Evolutionary conservation across 2,797 vertebrate genomes (phyloP).

Genomic region (Rallus crepitans): DNA sequence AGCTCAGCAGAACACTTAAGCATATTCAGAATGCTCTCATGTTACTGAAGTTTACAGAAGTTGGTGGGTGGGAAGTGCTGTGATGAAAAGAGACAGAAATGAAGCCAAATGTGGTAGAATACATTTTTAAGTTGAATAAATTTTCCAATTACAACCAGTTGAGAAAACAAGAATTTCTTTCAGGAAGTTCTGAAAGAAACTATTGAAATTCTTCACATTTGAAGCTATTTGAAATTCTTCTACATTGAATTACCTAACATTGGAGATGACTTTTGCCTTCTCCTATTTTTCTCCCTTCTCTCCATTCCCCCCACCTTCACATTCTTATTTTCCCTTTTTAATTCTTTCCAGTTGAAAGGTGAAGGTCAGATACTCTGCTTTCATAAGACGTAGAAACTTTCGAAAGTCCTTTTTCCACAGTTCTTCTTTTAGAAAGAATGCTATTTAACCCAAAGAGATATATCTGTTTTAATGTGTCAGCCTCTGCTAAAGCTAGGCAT

Average conservation of each 20-base stretch:
- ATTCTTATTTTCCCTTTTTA: background rate
- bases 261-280: background rate
- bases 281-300: background rate
- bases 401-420: background rate
- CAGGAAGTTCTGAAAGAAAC: background rate
- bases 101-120: background rate
- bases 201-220: too few species aligned
- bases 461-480: background rate
- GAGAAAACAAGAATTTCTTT: background rate
- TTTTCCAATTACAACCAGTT: background rate
- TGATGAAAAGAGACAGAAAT: background rate
- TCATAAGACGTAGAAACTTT: background rate
- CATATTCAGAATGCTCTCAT: background rate
- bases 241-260: background rate
- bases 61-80: background rate
- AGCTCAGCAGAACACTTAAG: background rate
- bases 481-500: background rate
- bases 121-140: background rate
- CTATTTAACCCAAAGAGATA: background rate
- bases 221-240: background rate
- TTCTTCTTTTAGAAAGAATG: background rate
- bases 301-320: background rate
- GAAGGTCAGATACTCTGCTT: background rate
- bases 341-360: background rate
- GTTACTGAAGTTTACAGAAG: background rate